These are phyloP conservation scores for Cryptoleucopteryx plumbea DNA, from an alignment of 2,113 vertebrate genomes.

Conservation along the genomic window DNA sequence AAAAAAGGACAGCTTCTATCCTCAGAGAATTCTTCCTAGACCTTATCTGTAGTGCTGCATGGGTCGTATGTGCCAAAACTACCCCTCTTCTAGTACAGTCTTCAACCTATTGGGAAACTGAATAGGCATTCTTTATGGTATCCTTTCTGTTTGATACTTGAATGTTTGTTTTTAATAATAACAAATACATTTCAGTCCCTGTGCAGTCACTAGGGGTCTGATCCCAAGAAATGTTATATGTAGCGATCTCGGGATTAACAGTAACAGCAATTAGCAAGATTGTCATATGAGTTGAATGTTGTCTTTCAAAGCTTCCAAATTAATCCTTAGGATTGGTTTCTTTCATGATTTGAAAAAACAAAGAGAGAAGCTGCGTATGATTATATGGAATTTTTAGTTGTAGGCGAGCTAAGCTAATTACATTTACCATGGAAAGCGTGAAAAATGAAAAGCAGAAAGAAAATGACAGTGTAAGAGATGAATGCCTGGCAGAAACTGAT, in stretches of 20 bases:
- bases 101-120: background rate
- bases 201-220: background rate
- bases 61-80: background rate
- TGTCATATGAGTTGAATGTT: background rate
- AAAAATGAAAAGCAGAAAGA: slow-evolving; percentile 14
- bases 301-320: background rate
- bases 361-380: background rate
- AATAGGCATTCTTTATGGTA: background rate
- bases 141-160: background rate
- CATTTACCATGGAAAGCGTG: background rate
- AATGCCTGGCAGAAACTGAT: background rate
- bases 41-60: background rate
- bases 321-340: background rate
- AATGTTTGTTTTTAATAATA: background rate
- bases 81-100: background rate
- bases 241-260: background rate
- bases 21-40: background rate
- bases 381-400: background rate
- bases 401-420: background rate
- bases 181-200: background rate
- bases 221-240: background rate
- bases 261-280: background rate
- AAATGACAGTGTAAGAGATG: background rate
- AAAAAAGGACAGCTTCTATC: background rate
- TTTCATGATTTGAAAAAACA: background rate